A percentile compares a stretch with the other conserved stretches of the same genome.
Conservation (phyloP, 1,140 invertebrate genomes). For the Drosophila ercepeae region DNA sequence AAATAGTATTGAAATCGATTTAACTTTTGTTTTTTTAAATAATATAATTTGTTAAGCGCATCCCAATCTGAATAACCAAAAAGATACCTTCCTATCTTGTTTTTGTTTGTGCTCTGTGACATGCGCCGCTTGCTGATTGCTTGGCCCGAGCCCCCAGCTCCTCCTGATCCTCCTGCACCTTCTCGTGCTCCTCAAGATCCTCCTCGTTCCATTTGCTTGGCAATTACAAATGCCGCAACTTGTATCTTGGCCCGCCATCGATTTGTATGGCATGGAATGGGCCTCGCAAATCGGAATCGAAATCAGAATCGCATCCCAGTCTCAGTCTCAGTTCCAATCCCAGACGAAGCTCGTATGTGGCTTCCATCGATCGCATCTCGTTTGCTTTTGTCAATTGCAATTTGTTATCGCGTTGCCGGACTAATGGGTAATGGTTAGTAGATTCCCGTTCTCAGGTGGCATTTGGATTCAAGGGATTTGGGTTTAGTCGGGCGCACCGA, state of each 20-base stretch:
- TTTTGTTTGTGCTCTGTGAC: conserved; percentile 56
- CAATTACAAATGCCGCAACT: conserved; percentile 79
- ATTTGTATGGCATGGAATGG: conserved; percentile 63
- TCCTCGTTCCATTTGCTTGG: conserved; percentile 23
- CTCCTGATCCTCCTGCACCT: conserved; percentile 15
- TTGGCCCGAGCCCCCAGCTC: conserved; percentile 24
- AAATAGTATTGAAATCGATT: neutral
- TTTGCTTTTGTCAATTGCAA: conserved; percentile 82
- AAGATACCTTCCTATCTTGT: neutral
- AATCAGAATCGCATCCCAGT: conserved; percentile 63
- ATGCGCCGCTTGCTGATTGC: conserved; percentile 73
- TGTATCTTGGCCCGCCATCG: conserved; percentile 75
- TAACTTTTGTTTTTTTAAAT: no score
- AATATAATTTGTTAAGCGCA: neutral
- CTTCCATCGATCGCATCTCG: conserved; percentile 44
- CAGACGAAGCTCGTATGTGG: conserved; percentile 30
- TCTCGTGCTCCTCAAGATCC: neutral
- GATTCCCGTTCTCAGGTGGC: conserved; percentile 35
- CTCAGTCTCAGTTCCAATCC: conserved; percentile 15
- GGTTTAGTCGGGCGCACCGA: conserved; percentile 24
- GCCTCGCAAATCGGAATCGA: conserved; percentile 49
- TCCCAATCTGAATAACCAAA: neutral
- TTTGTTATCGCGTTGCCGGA: conserved; percentile 73
- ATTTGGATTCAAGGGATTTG: conserved; percentile 32
- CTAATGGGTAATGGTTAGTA: conserved; percentile 39